Percentiles rank a stretch among this genome's conserved stretches.
These are phyloP conservation scores for Sebastes jordani DNA, from an alignment of 2,797 vertebrate species.

Conservation along the genomic window DNA sequence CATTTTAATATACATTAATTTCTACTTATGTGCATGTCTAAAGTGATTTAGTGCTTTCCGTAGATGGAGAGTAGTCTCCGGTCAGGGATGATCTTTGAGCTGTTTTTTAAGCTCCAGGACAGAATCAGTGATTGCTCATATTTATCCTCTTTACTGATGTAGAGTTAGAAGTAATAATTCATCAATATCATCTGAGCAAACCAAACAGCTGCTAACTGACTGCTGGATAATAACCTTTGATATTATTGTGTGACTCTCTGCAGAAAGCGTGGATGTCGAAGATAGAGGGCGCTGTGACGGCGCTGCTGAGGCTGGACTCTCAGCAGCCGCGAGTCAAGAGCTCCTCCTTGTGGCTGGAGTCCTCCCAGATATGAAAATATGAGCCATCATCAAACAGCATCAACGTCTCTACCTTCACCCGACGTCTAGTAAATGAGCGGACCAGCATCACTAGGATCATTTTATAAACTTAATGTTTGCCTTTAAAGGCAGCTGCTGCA, in stretches of 20 bases:
- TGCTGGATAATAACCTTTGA: not conserved
- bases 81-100: not conserved
- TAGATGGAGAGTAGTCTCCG: not conserved
- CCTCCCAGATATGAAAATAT: slow-evolving; percentile 84
- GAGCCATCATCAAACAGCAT: not conserved
- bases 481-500: slow-evolving; percentile 48
- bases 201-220: not conserved
- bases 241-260: slow-evolving; percentile 22
- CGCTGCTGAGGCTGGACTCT: slow-evolving; percentile 79
- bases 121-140: not conserved
- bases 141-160: not conserved
- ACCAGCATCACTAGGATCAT: slow-evolving; percentile 34
- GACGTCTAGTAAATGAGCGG: slow-evolving; percentile 37
- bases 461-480: slow-evolving; percentile 59
- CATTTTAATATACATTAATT: not conserved
- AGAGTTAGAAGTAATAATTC: not conserved
- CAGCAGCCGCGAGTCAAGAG: slow-evolving; percentile 73
- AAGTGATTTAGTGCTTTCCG: not conserved
- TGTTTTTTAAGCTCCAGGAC: not conserved
- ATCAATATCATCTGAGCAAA: not conserved
- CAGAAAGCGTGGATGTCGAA: slow-evolving; percentile 91
- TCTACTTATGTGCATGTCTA: not conserved
- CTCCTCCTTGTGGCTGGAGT: slow-evolving; percentile 82
- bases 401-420: not conserved
- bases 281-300: slow-evolving; percentile 84